A percentile compares a stretch with the other conserved stretches of the same genome.
Conservation (phyloP, 1,140 invertebrate genomes). For the Epicauta chinensis region DNA sequence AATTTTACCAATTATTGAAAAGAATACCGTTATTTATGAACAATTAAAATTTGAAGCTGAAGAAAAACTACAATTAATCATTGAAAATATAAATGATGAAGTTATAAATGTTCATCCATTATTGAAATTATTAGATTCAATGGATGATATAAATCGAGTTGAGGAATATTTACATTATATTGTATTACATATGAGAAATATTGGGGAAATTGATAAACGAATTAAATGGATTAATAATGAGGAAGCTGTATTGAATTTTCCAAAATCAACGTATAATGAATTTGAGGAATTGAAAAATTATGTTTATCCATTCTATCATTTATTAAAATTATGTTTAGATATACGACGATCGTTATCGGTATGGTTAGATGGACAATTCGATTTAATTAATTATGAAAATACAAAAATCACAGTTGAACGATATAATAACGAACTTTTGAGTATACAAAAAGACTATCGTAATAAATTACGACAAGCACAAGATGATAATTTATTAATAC, state of each 20-base stretch:
- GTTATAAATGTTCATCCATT: conserved; percentile 66
- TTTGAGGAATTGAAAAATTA: conserved; percentile 66
- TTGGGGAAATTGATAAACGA: conserved; percentile 62
- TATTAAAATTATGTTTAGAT: conserved; percentile 53
- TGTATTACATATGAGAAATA: conserved; percentile 60
- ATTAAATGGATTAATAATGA: conserved; percentile 84
- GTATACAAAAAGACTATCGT: conserved; percentile 72
- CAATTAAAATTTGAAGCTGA: conserved; percentile 73
- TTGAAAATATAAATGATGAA: conserved; percentile 57
- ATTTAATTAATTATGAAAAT: conserved; percentile 63
- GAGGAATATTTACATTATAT: conserved; percentile 61
- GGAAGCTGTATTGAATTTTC: conserved; percentile 78
- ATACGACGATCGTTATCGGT: conserved; percentile 72
- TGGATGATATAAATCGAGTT: conserved; percentile 53
- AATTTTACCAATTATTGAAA: conserved; percentile 64
- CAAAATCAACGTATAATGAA: conserved; percentile 63
- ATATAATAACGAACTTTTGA: conserved; percentile 64
- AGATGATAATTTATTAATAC: conserved; percentile 57
- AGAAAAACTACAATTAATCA: conserved; percentile 61
- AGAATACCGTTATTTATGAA: conserved; percentile 65
- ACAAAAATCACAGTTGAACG: conserved; percentile 66
- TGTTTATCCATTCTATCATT: conserved; percentile 57
- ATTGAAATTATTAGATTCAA: conserved; percentile 45
- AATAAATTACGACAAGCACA: conserved; percentile 72
- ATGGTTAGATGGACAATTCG: conserved; percentile 87